Evolutionary conservation across 1,140 invertebrate species (phyloP), one percentile per base, ranked within the genome.

Genomic region (Panagrolaimus sp.): DNA sequence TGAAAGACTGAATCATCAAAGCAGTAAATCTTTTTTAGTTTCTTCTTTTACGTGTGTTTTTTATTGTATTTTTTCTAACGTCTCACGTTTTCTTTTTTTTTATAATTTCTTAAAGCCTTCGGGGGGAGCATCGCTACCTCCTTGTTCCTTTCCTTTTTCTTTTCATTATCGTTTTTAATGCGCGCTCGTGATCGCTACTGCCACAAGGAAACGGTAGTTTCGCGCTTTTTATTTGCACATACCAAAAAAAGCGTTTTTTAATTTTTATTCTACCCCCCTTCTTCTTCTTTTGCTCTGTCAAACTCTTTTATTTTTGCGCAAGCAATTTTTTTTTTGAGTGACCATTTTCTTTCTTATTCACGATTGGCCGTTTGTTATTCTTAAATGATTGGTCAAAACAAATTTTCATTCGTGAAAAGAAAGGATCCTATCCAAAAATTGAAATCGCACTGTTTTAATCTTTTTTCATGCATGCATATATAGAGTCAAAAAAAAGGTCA

Each of bases 161-260:
- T 21, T 52, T n/a, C 26, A 52, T 52, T n/a, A 52, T 52, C 48
- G 48, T 17, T 52, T 52, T 17, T 28, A 10, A 26, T 28, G 28
- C 52, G 21, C 52, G 21, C 52, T 12, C 21, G 21, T 58, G 52
- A 58, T 28, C 52, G 52, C 52, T 21, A 58, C 52, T 21, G 52
- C 15, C 52, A 17, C 17, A 58, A 28, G 52, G 52, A 58, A 58
- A 58, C 52, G 52, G 52, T 58, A 58, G 52, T 58, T 58, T 58
- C 52, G 52, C 21, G 28, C 52, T 58, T 58, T 58, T 58, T 58
- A 28, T 58, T 58, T 58, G 52, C 52, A n/a, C 52, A 58, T 58
- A 58, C 52, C 52, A 58, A 58, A 58, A 58, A 58, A 58, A 58
- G 52, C 15, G 21, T 58, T 28, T 21, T 28, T 21, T 12, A 28